Percentiles rank a stretch among this genome's conserved stretches.
phyloP scores from a whole-genome alignment of 2,113 vertebrate species.

The Corythornis cristatus region DNA sequence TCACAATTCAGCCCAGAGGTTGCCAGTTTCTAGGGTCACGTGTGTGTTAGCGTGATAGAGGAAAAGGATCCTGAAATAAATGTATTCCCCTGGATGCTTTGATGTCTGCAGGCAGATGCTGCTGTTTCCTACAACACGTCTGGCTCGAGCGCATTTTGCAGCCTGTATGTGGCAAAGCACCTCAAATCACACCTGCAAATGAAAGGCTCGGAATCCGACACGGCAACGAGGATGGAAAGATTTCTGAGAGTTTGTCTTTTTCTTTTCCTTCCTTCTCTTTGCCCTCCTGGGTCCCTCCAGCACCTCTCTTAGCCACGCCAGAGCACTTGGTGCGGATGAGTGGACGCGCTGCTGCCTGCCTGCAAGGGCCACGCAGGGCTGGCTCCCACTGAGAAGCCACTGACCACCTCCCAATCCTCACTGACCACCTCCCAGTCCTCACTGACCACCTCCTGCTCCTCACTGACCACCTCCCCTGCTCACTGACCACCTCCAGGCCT shows the following conservation, averaged over 20 bases:
- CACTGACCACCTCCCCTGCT: background rate
- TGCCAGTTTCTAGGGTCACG: background rate
- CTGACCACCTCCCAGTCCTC: background rate
- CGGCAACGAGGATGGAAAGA: background rate
- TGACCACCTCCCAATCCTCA: background rate
- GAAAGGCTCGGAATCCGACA: background rate
- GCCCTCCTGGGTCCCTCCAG: background rate
- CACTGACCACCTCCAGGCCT: background rate
- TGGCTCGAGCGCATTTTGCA: background rate
- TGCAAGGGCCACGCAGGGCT: too few relatives aligned
- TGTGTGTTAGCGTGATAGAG: background rate
- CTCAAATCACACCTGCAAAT: background rate
- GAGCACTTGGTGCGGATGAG: rapidly evolving
- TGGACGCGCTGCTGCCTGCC: background rate
- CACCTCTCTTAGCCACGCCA: background rate
- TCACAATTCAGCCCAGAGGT: background rate
- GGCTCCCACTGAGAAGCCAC: background rate
- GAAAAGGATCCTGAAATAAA: background rate
- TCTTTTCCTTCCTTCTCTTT: too few relatives aligned
- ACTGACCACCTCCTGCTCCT: background rate
- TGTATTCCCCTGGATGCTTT: background rate
- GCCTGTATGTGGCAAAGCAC: background rate
- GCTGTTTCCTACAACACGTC: background rate
- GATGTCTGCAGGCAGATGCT: background rate
- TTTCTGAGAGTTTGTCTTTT: background rate